Percentiles rank a stretch among this genome's conserved stretches.
Conservation (phyloP, 1,140 invertebrate genomes). For the Riptortus pedestris region DNA sequence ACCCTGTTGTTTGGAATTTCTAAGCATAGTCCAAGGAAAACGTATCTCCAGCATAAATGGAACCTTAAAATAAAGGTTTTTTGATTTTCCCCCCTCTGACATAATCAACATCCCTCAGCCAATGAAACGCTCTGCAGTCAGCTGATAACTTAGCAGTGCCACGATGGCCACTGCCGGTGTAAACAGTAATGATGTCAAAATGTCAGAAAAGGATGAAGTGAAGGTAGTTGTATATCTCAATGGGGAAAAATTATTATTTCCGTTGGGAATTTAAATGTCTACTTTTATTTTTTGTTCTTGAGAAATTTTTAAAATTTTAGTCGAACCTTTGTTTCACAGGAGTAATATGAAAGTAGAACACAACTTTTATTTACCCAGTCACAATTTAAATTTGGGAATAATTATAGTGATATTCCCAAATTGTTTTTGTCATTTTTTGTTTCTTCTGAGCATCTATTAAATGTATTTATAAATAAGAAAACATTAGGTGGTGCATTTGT, state of each 20-base stretch:
- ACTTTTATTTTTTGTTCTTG: neutral
- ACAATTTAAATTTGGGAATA: too few species aligned
- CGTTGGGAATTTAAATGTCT: neutral
- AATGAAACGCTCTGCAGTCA: neutral
- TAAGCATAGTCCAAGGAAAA: too few species aligned
- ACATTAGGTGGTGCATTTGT: neutral
- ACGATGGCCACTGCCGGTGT: conserved; percentile 21
- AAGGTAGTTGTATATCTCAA: neutral
- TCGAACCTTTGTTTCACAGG: neutral
- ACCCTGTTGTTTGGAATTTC: too few species aligned
- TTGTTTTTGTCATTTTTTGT: neutral
- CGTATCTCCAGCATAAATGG: too few species aligned
- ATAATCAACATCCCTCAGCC: neutral
- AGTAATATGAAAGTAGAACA: too few species aligned
- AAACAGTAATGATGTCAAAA: conserved; percentile 19
- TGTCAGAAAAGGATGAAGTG: conserved; percentile 6
- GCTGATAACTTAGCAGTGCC: conserved; percentile 4
- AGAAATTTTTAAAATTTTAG: neutral
- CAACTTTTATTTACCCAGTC: too few species aligned
- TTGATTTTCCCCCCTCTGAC: neutral
- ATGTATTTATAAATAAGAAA: neutral
- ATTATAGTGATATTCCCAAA: neutral
- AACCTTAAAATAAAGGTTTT: neutral
- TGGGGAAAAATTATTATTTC: neutral
- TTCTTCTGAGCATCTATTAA: neutral